These are phyloP conservation scores for Lophura nycthemera DNA, from an alignment of 2,113 vertebrate species.

Conservation along the genomic window DNA sequence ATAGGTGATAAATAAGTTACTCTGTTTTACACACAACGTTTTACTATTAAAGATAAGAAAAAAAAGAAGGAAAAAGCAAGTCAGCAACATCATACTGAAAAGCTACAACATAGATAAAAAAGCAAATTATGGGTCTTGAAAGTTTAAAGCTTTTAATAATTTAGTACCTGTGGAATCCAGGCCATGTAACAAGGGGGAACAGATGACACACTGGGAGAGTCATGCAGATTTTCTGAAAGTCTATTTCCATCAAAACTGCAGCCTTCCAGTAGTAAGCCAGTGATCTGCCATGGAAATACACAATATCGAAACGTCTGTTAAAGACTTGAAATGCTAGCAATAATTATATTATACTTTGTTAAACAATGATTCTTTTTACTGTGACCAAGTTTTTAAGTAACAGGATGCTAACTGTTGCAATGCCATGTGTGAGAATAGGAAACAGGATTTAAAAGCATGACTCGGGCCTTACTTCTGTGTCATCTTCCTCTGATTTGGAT, in stretches of 20 bases:
- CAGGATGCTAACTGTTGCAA: conserved; percentile 44
- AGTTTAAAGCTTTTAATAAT: conserved; percentile 58
- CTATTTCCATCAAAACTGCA: conserved; percentile 92
- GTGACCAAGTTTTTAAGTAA: conserved; percentile 8
- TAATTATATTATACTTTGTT: not conserved
- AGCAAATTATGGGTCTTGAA: conserved; percentile 35
- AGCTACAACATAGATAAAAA: conserved; percentile 40
- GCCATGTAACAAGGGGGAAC: conserved; percentile 93
- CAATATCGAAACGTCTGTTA: conserved; percentile 19
- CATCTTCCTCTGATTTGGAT: conserved; percentile 29
- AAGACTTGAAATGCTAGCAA: conserved; percentile 27
- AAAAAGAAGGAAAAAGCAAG: conserved; percentile 11
- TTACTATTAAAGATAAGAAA: not conserved
- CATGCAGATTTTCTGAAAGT: conserved; percentile 92
- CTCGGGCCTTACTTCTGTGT: not conserved
- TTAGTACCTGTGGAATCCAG: conserved; percentile 92
- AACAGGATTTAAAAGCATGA: conserved; percentile 30
- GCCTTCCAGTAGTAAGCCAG: conserved; percentile 92
- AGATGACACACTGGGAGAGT: conserved; percentile 92
- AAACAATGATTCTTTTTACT: not conserved
- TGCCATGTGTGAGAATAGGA: conserved; percentile 34
- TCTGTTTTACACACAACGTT: not conserved
- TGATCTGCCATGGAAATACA: conserved; percentile 80
- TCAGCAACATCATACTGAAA: conserved; percentile 26
- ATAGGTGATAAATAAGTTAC: not conserved